Evolutionary conservation across 2,888 invertebrate genomes (phyloP).

Genomic region (Gerosis bhagava): DNA sequence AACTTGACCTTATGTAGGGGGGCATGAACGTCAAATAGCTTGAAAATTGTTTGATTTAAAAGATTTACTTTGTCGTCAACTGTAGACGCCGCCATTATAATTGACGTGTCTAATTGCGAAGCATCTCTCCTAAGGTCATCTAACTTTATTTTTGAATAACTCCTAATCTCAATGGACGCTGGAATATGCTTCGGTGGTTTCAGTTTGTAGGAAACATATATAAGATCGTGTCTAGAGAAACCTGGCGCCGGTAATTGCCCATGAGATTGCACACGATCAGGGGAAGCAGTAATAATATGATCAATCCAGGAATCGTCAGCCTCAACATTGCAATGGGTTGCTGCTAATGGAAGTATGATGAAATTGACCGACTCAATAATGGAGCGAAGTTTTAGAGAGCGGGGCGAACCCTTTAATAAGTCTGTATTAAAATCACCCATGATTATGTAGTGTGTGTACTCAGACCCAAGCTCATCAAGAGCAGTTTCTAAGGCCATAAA

Average conservation of each 20-base stretch:
- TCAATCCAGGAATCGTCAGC: not conserved
- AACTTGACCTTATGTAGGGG: not conserved
- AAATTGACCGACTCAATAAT: not conserved
- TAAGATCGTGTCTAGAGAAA: not conserved
- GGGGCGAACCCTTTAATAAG: not conserved
- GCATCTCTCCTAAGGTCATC: not conserved
- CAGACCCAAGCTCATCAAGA: not conserved
- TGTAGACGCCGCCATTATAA: not conserved
- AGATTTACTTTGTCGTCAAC: not conserved
- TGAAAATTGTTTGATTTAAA: not conserved
- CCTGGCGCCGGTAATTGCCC: not conserved
- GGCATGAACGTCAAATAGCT: not conserved
- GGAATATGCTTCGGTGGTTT: not conserved
- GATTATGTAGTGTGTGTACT: not conserved
- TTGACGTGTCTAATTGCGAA: not conserved
- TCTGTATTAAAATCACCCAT: not conserved
- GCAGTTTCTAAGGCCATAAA: not conserved
- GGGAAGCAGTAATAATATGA: not conserved
- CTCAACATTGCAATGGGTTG: not conserved
- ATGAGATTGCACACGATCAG: not conserved
- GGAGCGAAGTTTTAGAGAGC: not conserved
- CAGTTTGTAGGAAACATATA: slow-evolving; percentile 1
- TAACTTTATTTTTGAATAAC: not conserved
- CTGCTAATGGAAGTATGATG: not conserved
- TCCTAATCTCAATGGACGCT: not conserved